These are phyloP conservation scores for Drosophila longiperda DNA, from an alignment of 2,888 invertebrate genomes.

Conservation along the genomic window DNA sequence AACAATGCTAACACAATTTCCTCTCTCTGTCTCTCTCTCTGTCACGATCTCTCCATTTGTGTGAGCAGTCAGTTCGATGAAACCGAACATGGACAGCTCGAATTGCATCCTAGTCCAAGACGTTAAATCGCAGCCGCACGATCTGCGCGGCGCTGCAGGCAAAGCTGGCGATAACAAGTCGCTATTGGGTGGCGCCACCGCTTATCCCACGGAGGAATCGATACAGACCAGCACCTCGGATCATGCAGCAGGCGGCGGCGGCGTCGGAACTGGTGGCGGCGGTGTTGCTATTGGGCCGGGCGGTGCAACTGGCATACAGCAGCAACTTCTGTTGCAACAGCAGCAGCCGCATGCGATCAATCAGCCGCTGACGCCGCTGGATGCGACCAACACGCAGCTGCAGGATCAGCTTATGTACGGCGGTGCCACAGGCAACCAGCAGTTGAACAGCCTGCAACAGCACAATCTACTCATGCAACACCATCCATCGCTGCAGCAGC, in stretches of 20 bases:
- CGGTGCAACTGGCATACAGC: slow-evolving; percentile 84
- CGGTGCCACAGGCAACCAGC: slow-evolving; percentile 54
- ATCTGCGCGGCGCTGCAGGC: slow-evolving; percentile 90
- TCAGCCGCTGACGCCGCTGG: slow-evolving; percentile 73
- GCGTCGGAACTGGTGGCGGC: not conserved
- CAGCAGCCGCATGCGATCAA: slow-evolving; percentile 85
- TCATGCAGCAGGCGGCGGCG: slow-evolving; percentile 57
- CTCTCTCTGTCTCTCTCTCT: slow-evolving; percentile 9
- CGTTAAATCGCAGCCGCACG: slow-evolving; percentile 91
- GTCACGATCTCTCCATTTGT: slow-evolving; percentile 73
- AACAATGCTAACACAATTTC: slow-evolving; percentile 16
- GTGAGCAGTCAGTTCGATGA: slow-evolving; percentile 95
- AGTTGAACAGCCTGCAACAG: slow-evolving; percentile 47
- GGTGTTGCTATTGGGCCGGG: slow-evolving; percentile 16
- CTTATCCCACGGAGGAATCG: slow-evolving; percentile 91
- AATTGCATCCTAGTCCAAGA: slow-evolving; percentile 96
- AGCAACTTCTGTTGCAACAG: slow-evolving; percentile 87
- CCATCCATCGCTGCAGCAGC: slow-evolving; percentile 76
- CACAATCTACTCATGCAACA: slow-evolving; percentile 74
- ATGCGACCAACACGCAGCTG: slow-evolving; percentile 71
- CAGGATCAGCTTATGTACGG: slow-evolving; percentile 73
- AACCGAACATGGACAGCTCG: slow-evolving; percentile 93
- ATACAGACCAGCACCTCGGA: slow-evolving; percentile 90
- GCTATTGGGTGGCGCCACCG: slow-evolving; percentile 84
- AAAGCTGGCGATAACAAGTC: slow-evolving; percentile 69